These are phyloP conservation scores for Epirrita christyi DNA, from an alignment of 2,888 invertebrate species.

Conservation along the genomic window DNA sequence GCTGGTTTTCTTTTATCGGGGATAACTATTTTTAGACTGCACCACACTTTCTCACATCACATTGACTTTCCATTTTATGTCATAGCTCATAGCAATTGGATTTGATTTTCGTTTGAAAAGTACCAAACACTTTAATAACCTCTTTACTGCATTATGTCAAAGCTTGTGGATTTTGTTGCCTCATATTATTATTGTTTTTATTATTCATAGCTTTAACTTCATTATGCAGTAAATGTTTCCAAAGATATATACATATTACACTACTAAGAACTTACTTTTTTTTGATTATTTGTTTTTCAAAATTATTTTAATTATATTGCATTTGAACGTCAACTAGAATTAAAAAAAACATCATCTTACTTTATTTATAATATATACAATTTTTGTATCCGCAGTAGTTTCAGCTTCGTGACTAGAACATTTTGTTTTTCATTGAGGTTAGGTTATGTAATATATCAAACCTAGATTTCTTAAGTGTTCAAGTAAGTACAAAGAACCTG, in stretches of 20 bases:
- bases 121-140: slow-evolving; percentile 26
- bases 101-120: background rate
- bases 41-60: slow-evolving; percentile 48
- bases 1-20: slow-evolving; percentile 55
- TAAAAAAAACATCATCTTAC: no score
- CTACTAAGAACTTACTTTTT: no score
- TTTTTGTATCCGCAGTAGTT: slow-evolving; percentile 1
- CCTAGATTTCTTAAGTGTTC: slow-evolving; percentile 22
- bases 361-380: background rate
- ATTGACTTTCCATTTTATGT: slow-evolving; percentile 42
- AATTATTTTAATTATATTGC: no score
- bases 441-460: slow-evolving; percentile 72
- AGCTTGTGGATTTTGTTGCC: slow-evolving; percentile 38
- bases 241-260: no score
- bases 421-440: slow-evolving; percentile 60
- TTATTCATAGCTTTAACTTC: background rate
- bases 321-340: no score
- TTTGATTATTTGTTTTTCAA: no score
- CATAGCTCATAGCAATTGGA: background rate
- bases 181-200: slow-evolving; percentile 26
- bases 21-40: slow-evolving; percentile 62
- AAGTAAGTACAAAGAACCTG: background rate
- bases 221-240: background rate
- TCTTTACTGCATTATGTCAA: slow-evolving; percentile 75
- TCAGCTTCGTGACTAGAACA: slow-evolving; percentile 50